These are phyloP conservation scores for Eulemur macaco DNA, from an alignment of 2,113 vertebrate species.

Conservation along the genomic window DNA sequence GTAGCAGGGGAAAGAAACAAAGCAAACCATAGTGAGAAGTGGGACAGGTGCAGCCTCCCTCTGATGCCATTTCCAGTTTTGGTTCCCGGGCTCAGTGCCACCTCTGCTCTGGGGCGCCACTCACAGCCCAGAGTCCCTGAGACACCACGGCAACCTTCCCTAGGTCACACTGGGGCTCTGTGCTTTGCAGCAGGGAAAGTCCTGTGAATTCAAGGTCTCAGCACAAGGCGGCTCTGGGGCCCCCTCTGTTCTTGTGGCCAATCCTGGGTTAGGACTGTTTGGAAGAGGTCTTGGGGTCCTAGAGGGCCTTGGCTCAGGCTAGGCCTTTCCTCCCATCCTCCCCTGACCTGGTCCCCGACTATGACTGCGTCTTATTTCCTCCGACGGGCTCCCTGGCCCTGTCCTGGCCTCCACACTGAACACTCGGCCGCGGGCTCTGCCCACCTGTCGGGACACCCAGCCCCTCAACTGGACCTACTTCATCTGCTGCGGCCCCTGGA, in stretches of 20 bases:
- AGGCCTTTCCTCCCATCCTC: too few species aligned
- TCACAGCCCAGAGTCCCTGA: too few species aligned
- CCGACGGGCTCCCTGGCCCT: neutral
- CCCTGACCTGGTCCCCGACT: neutral
- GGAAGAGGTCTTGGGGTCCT: neutral
- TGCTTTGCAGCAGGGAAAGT: neutral
- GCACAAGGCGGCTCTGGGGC: neutral
- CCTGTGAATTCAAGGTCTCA: neutral
- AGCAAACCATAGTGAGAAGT: too few species aligned
- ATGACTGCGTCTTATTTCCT: neutral
- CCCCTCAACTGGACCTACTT: neutral
- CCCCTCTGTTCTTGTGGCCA: neutral
- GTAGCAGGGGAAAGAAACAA: too few species aligned
- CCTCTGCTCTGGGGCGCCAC: too few species aligned
- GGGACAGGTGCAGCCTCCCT: too few species aligned
- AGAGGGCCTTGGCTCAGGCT: neutral
- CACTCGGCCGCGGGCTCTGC: neutral
- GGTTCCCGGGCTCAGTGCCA: too few species aligned
- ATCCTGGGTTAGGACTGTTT: neutral
- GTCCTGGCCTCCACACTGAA: neutral
- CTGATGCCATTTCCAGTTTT: too few species aligned
- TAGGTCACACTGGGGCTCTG: neutral
- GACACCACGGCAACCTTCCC: neutral
- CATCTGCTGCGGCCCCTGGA: neutral
- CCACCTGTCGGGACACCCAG: neutral